Percentiles rank a stretch among this genome's conserved stretches.
These are phyloP conservation scores for Mythimna lalbum DNA, from an alignment of 2,888 invertebrate species.

Conservation along the genomic window DNA sequence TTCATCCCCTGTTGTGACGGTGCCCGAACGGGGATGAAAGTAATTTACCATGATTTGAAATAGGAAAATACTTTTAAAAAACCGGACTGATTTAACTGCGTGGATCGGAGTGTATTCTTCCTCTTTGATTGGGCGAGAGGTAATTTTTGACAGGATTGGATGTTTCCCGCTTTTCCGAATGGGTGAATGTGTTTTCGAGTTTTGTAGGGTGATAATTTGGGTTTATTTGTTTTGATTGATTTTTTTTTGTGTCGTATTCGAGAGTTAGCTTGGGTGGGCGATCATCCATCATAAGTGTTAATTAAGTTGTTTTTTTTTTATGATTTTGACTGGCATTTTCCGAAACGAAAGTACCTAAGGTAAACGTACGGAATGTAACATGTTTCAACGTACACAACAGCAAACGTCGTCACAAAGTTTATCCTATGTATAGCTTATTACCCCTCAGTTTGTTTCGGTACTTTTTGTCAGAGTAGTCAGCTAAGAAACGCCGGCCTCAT, in stretches of 20 bases:
- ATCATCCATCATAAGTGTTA: neutral
- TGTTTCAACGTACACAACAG: neutral
- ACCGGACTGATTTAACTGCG: conserved; percentile 60
- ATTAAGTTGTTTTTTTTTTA: neutral
- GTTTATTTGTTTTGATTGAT: conserved; percentile 28
- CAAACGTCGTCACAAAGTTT: neutral
- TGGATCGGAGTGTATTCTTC: conserved; percentile 61
- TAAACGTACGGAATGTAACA: too few species aligned
- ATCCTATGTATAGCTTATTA: too few species aligned
- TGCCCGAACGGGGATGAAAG: conserved; percentile 79
- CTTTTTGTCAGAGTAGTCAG: too few species aligned
- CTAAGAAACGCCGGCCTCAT: too few species aligned
- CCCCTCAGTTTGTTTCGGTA: too few species aligned
- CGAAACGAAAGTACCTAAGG: too few species aligned
- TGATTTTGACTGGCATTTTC: too few species aligned
- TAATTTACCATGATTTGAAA: conserved; percentile 83
- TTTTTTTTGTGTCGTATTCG: conserved; percentile 13
- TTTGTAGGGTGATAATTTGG: conserved; percentile 35
- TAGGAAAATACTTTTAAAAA: conserved; percentile 71
- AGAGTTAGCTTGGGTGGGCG: neutral
- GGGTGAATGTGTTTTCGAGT: conserved; percentile 31
- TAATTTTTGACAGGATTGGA: conserved; percentile 61
- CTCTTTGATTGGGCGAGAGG: conserved; percentile 62
- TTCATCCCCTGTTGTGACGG: conserved; percentile 71
- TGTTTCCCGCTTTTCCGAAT: conserved; percentile 49